Base-by-base conservation (phyloP, 2,113 vertebrate genomes). In the Amphilophus citrinellus region DNA sequence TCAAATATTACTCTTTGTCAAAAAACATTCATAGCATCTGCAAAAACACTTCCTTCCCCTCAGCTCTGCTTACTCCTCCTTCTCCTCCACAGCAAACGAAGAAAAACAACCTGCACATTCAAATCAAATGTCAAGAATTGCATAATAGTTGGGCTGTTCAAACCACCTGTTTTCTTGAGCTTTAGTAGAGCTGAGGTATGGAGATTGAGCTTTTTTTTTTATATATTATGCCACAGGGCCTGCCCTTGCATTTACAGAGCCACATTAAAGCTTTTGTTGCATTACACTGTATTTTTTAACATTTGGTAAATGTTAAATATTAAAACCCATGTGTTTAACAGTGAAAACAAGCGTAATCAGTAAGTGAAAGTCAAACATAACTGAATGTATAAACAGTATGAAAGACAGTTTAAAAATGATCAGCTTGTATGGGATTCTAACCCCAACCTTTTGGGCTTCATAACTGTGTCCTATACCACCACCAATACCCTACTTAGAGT, bases 61-160 rank as follows among this genome's bases (percentile, higher is more conserved):
- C 77, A 18, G 17, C 77, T 76, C 37, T 60, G 20, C 42, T 77
- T 61, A 22, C 30, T 59, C 47, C 47, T 20, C 17, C 37, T 61
- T 47, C 37, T 32, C 66, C 61, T 53, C 30, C 14, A 42, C 18
- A 63, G 56, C 32, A 71, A 88, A 83, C 35, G 56, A 78, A 84
- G 65, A 85, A 83, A 90, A 88, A 84, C 32, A 10, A 80, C 63
- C 68, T n/a, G 50, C 39, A 62, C 7, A 59, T 66, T 91, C 24
- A 82, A 78, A 92, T 84, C 62, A 87, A 87, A 93, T 92, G 85
- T 91, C 92, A 91, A 30, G 58, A 84, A 73, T 88, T 85, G 81
- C 80, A 88, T 80, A 87, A 85, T 77, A 47, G 42, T 5, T 1
- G n/a, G 20, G 53, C 59, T 85, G 62, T 83, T 87, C 75, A 76